phyloP scores from a whole-genome alignment of 2,797 vertebrate species.

The Poecile montanus region DNA sequence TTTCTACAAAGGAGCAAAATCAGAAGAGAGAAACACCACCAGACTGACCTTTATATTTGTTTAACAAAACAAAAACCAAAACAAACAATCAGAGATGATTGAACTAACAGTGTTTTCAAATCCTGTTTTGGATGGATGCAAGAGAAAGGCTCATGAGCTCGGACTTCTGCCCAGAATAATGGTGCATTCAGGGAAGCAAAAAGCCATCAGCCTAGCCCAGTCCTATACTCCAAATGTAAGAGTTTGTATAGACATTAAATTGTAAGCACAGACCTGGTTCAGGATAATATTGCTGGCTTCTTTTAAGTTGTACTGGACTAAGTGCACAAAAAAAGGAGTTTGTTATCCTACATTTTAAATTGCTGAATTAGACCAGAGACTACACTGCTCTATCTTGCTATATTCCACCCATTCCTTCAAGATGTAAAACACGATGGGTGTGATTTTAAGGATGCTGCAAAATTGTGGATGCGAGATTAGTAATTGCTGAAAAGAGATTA shows the following conservation, averaged over 20 bases:
- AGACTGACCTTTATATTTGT: neutral
- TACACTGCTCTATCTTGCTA: neutral
- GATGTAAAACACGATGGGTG: neutral
- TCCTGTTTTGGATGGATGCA: neutral
- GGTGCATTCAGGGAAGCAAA: neutral
- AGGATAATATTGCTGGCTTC: neutral
- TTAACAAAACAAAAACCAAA: constrained; percentile 25
- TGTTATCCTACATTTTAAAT: neutral
- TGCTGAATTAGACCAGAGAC: neutral
- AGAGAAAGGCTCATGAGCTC: neutral
- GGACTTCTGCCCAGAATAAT: neutral
- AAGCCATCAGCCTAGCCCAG: neutral
- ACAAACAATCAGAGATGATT: neutral
- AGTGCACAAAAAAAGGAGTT: neutral
- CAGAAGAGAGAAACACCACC: neutral
- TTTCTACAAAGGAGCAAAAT: neutral
- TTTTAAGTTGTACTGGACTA: neutral
- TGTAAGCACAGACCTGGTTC: neutral
- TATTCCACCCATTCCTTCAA: neutral
- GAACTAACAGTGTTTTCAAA: neutral
- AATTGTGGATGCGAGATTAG: neutral
- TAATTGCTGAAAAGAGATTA: neutral
- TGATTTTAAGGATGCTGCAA: neutral
- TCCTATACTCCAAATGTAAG: neutral
- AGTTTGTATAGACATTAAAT: neutral